phyloP scores from a whole-genome alignment of 2,113 vertebrate species.

The Nothoprocta pentlandii region DNA sequence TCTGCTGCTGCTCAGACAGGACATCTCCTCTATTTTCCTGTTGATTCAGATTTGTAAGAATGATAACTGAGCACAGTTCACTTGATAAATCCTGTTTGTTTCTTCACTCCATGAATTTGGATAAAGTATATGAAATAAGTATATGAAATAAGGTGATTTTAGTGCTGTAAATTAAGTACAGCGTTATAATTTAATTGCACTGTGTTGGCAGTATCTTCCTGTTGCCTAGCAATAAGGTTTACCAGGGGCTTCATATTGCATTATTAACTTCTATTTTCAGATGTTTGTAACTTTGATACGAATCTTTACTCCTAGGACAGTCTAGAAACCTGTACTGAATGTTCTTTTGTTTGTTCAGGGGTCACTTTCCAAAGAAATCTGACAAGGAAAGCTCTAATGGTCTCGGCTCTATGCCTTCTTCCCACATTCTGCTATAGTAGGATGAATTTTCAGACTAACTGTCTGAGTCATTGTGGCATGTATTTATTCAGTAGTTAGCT shows the following conservation, averaged over 20 bases:
- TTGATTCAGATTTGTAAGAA: not conserved
- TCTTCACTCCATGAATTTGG: not conserved
- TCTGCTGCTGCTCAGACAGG: not conserved
- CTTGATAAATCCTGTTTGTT: not conserved
- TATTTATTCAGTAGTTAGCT: not conserved
- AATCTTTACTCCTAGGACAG: not conserved
- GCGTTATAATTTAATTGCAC: slow-evolving; percentile 7
- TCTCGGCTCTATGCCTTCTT: not conserved
- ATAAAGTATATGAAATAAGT: not conserved
- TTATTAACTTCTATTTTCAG: slow-evolving; percentile 34
- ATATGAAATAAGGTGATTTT: not conserved
- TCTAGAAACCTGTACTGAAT: not conserved
- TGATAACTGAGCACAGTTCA: not conserved
- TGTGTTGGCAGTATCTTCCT: slow-evolving; percentile 36
- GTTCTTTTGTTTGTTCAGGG: not conserved
- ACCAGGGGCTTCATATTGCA: slow-evolving; percentile 21
- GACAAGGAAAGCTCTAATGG: not conserved
- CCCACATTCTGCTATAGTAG: rapidly evolving
- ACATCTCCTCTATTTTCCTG: not conserved
- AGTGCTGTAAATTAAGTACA: slow-evolving; percentile 20
- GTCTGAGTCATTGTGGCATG: not conserved
- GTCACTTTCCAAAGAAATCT: not conserved
- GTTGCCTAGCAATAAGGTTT: slow-evolving; percentile 59
- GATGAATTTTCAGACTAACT: not conserved
- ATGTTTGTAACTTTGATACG: slow-evolving; percentile 40